These are phyloP conservation scores for Microtus richardsoni DNA, from an alignment of 2,113 vertebrate genomes.

Conservation along the genomic window DNA sequence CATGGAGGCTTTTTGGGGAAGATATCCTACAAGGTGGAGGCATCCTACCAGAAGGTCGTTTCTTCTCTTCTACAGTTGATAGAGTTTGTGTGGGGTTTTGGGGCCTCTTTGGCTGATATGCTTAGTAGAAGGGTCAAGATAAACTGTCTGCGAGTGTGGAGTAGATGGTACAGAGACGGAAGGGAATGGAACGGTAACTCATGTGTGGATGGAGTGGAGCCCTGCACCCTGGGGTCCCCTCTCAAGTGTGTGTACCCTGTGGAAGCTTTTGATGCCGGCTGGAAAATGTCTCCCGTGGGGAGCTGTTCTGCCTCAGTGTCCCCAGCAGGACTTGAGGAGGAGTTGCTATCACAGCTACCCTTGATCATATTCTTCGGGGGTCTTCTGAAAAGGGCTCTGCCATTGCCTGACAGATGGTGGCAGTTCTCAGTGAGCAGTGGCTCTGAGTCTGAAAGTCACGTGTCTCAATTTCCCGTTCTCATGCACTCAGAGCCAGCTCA, in stretches of 20 bases:
- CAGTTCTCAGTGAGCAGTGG: fast-evolving
- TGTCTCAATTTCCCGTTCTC: fast-evolving
- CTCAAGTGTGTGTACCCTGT: neutral
- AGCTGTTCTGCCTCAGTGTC: neutral
- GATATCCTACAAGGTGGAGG: neutral
- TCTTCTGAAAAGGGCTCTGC: neutral
- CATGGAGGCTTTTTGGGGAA: neutral
- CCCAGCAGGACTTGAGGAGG: neutral
- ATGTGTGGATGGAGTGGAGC: neutral
- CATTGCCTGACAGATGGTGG: too few species aligned
- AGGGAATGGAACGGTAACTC: neutral
- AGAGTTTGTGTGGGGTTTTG: neutral
- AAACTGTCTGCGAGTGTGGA: neutral
- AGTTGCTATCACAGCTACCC: fast-evolving
- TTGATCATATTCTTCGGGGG: neutral
- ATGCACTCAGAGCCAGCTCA: fast-evolving
- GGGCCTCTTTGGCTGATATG: neutral
- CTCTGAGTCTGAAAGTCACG: neutral
- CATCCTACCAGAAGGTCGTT: neutral
- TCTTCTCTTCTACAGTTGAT: neutral
- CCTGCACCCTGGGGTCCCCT: neutral
- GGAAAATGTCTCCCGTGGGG: fast-evolving
- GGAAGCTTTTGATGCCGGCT: neutral
- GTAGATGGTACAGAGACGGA: neutral
- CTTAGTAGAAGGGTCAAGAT: neutral